These are phyloP conservation scores for Epinephelus awoara DNA, from an alignment of 2,797 vertebrate species.

Conservation along the genomic window DNA sequence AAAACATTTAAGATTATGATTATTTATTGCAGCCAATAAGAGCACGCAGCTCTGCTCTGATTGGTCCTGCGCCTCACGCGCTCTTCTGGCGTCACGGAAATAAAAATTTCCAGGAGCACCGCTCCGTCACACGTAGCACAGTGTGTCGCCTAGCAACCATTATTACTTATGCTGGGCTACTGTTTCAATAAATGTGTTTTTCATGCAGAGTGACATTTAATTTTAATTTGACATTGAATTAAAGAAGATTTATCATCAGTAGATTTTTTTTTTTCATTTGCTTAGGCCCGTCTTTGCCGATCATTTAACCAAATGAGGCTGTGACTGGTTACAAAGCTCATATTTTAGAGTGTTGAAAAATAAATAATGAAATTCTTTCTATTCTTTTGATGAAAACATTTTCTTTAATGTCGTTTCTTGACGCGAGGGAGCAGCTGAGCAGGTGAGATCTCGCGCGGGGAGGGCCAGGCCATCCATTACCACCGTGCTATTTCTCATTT, in stretches of 20 bases:
- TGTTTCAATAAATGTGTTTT: not conserved
- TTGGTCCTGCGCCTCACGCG: conserved; percentile 24
- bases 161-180: not conserved
- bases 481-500: conserved; percentile 55
- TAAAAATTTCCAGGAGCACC: conserved; percentile 32
- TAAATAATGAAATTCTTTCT: too few relatives aligned
- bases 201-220: not conserved
- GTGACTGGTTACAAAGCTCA: too few relatives aligned
- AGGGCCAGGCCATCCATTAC: conserved; percentile 17
- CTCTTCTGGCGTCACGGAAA: conserved; percentile 35
- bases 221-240: conserved; percentile 5
- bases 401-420: not conserved
- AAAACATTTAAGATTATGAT: not conserved
- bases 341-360: too few relatives aligned
- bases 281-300: too few relatives aligned
- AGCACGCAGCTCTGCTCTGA: conserved; percentile 22
- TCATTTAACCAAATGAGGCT: not conserved
- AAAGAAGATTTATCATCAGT: not conserved
- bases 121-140: not conserved
- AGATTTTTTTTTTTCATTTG: not conserved
- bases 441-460: not conserved
- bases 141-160: conserved; percentile 58
- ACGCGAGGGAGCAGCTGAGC: conserved; percentile 12
- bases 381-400: not conserved
- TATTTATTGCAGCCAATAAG: not conserved